Percentiles rank a stretch among this genome's conserved stretches.
These are phyloP conservation scores for Menidia beryllina DNA, from an alignment of 2,113 vertebrate species.

Conservation along the genomic window DNA sequence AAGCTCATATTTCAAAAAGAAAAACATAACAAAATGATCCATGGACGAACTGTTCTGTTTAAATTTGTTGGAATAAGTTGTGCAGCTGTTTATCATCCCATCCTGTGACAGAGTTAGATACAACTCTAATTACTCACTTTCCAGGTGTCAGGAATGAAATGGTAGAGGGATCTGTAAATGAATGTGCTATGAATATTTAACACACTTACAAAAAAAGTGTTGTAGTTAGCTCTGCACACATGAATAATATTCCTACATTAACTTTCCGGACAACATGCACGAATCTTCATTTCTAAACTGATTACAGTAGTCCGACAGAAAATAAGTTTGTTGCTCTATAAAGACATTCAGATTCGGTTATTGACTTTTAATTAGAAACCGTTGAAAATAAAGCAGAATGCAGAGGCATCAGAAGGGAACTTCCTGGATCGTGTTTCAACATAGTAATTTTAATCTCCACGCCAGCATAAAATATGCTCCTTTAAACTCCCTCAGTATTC, in stretches of 20 bases:
- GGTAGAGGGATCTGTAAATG: too few relatives aligned
- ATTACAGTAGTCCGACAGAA: too few relatives aligned
- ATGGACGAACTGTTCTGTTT: too few relatives aligned
- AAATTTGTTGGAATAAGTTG: too few relatives aligned
- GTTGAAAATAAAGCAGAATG: slow-evolving; percentile 30
- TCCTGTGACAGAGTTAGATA: neutral
- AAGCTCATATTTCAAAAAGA: too few relatives aligned
- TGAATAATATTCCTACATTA: neutral
- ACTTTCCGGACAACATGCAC: neutral
- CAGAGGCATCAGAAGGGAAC: neutral
- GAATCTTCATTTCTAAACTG: neutral
- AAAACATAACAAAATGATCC: too few relatives aligned
- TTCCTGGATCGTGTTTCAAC: slow-evolving; percentile 10
- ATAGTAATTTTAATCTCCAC: neutral
- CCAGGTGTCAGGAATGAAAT: too few relatives aligned
- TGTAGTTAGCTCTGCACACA: neutral
- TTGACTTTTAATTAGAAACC: slow-evolving; percentile 42
- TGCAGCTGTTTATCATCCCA: neutral
- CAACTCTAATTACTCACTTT: neutral
- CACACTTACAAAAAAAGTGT: neutral
- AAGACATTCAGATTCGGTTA: slow-evolving; percentile 37
- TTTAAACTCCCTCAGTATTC: neutral
- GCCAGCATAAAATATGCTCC: neutral
- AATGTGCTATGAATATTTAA: neutral
- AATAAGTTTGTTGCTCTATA: slow-evolving; percentile 10